Conservation (phyloP, 1,140 invertebrate genomes). For the Catajapyx aquilonaris region DNA sequence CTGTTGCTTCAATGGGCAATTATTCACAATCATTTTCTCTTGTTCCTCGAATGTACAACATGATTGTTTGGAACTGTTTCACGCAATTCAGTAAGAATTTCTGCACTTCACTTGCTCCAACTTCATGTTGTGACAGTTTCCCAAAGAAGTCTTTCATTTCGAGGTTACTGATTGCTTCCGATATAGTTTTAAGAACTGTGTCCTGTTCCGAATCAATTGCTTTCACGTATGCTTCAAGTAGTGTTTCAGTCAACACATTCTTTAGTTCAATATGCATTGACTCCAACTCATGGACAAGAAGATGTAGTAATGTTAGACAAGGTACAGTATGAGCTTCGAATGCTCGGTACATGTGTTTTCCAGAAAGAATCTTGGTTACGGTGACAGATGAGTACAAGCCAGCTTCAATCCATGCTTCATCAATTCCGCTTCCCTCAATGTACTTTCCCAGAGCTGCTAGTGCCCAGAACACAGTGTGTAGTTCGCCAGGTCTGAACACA, state of each 20-base stretch:
- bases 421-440: background rate
- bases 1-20: too few relatives aligned
- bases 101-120: constrained; percentile 6
- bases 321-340: background rate
- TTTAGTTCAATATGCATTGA: background rate
- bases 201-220: too few relatives aligned
- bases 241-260: background rate
- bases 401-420: background rate
- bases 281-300: background rate
- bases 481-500: too few relatives aligned
- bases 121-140: background rate
- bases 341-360: background rate
- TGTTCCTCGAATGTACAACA: constrained; percentile 6
- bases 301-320: background rate
- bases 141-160: background rate
- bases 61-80: constrained; percentile 7
- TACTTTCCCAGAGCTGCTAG: background rate
- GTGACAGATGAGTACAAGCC: background rate
- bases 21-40: too few relatives aligned
- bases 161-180: background rate
- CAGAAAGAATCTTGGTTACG: background rate
- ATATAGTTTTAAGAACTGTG: background rate
- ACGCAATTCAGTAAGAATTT: constrained; percentile 8
- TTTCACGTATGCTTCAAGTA: background rate
- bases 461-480: background rate